These are phyloP conservation scores for Smutsia temminckii DNA, from an alignment of 2,797 vertebrate species.

Conservation along the genomic window DNA sequence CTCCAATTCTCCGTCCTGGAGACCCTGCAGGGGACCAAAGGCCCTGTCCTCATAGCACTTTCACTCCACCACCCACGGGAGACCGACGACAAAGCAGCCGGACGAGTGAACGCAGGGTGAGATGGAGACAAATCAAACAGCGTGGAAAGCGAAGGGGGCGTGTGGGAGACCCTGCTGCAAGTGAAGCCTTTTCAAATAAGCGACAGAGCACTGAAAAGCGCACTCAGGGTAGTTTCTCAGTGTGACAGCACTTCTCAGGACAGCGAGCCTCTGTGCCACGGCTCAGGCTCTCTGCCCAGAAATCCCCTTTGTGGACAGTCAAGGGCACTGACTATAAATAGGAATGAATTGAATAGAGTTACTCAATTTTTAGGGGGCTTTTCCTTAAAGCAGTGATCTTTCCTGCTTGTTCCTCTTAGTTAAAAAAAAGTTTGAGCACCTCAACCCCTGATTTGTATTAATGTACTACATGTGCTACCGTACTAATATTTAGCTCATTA, in stretches of 20 bases:
- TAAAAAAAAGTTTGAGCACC: background rate
- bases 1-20: background rate
- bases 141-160: background rate
- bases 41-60: background rate
- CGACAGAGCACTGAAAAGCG: background rate
- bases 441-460: background rate
- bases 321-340: background rate
- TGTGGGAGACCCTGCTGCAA: background rate
- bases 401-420: background rate
- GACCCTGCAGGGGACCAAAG: background rate
- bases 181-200: background rate
- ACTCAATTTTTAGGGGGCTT: background rate
- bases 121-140: background rate
- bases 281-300: background rate
- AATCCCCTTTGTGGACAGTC: background rate
- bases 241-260: background rate
- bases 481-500: background rate
- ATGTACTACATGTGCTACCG: background rate
- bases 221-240: background rate
- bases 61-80: background rate
- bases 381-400: background rate
- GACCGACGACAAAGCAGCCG: background rate
- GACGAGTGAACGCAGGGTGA: fast-evolving
- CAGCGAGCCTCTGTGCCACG: too few relatives aligned
- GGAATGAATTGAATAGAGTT: background rate